Base-by-base conservation (phyloP, 2,888 invertebrate species). In the Mythimna impura region DNA sequence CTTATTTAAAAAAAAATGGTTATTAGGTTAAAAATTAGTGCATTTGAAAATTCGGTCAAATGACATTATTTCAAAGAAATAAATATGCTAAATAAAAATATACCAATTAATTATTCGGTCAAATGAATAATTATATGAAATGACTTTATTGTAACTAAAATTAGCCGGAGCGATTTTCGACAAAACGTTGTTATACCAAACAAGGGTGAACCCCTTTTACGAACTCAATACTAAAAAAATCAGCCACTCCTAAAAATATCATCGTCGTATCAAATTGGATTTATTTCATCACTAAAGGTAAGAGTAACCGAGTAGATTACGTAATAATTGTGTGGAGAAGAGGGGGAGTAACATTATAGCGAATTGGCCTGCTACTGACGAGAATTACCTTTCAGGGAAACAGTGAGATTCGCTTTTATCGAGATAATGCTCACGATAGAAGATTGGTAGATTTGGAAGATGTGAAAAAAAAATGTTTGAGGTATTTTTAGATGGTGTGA, bases 211-310 rank as follows among this genome's bases (percentile, higher is more conserved):
- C 1, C 43, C 12, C 14, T 50, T 14, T 50, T 14, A 50, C 20
- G 7, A 52, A 52, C 50, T 52, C 50, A 3, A 52, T 52, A n/a
- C 50, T 8, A 30, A 47, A 47, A 47, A 6, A 47, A 47, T 47
- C 47, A 20, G 20, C 47, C 54, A 22, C 47, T 50, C 36, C 50
- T 64, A 66, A 52, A 78, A 79, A 66, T 57, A 40, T 70, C 55
- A 17, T 25, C 12, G 50, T 34, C 50, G 30, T 10, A 55, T 43
- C 54, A 76, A 76, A 83, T 80, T 47, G 55, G 68, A 83, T 83
- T 82, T 69, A 71, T 73, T 30, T 71, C 69, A 58, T 76, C 73
- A 62, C 76, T 84, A 81, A 76, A 66, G 65, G 70, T 71, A 7
- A 67, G 58, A 69, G 63, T 67, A 62, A 76, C 60, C 14, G 65